Conservation (phyloP, 2,797 vertebrate species). For the Poeciliopsis gracilis region DNA sequence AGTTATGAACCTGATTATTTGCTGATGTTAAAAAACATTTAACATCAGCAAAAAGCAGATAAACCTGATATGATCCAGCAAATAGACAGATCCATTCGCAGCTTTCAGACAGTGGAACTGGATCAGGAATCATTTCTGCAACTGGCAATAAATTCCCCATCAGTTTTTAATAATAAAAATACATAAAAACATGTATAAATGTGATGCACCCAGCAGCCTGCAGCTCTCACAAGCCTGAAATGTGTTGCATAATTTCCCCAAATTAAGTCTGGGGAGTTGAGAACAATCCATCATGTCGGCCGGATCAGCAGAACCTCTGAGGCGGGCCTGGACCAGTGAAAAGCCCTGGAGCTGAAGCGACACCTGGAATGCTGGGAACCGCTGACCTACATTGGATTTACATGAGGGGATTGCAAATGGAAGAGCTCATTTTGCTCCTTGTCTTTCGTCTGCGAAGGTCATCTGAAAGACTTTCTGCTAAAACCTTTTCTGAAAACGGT, state of each 20-base stretch:
- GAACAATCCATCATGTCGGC: slow-evolving; percentile 28
- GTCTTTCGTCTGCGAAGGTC: slow-evolving; percentile 27
- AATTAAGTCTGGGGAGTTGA: background rate
- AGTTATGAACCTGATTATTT: background rate
- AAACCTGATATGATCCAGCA: background rate
- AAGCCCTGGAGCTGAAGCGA: slow-evolving; percentile 35
- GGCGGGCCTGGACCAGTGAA: slow-evolving; percentile 10
- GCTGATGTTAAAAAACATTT: background rate
- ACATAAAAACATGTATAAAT: background rate
- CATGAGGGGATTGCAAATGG: slow-evolving; percentile 2
- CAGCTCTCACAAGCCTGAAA: background rate
- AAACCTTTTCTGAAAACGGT: background rate
- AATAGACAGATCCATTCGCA: background rate
- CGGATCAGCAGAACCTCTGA: slow-evolving; percentile 13
- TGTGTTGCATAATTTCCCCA: background rate
- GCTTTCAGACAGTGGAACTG: background rate
- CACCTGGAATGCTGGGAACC: slow-evolving; percentile 52
- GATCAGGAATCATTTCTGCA: background rate
- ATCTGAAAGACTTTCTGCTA: background rate
- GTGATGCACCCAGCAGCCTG: background rate
- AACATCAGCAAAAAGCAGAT: background rate
- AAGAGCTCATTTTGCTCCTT: slow-evolving; percentile 17
- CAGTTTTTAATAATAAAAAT: slow-evolving; percentile 3
- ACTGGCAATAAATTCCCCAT: background rate
- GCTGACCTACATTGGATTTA: slow-evolving; percentile 57